Percentiles rank a stretch among this genome's conserved stretches.
Conservation (phyloP, 2,888 invertebrate genomes). For the Hipparchia sbordonii region DNA sequence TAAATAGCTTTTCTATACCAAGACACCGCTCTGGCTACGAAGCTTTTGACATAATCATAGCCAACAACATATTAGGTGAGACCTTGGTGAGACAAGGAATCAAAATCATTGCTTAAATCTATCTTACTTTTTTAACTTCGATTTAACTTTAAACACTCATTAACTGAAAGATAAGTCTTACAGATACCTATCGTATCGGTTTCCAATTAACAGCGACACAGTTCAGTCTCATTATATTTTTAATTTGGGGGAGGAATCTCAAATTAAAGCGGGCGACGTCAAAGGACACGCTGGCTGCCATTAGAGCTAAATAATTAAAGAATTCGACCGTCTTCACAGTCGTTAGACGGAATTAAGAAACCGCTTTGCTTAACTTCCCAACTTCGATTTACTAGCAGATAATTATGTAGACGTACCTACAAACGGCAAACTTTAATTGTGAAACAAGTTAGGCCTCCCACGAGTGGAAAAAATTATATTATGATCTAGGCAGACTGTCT, state of each 20-base stretch:
- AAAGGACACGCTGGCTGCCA: slow-evolving; percentile 79
- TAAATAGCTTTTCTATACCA: too few relatives aligned
- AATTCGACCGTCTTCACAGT: slow-evolving; percentile 77
- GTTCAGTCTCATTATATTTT: slow-evolving; percentile 82
- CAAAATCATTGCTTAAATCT: not conserved
- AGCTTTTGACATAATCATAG: too few relatives aligned
- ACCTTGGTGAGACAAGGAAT: not conserved
- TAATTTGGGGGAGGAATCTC: slow-evolving; percentile 81
- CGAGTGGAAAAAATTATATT: too few relatives aligned
- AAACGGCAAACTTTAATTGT: too few relatives aligned
- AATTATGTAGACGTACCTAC: too few relatives aligned
- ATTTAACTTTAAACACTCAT: slow-evolving; percentile 4
- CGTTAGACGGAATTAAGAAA: slow-evolving; percentile 76
- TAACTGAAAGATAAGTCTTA: slow-evolving; percentile 34
- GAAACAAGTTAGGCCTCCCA: too few relatives aligned
- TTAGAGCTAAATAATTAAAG: slow-evolving; percentile 83
- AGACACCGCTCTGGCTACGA: too few relatives aligned
- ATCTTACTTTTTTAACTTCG: not conserved
- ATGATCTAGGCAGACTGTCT: too few relatives aligned
- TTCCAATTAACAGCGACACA: slow-evolving; percentile 80
- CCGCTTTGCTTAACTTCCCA: slow-evolving; percentile 63
- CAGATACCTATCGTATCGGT: slow-evolving; percentile 68
- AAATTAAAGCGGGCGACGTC: slow-evolving; percentile 80
- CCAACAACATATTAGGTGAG: too few relatives aligned
- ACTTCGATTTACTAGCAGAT: slow-evolving; percentile 62